Percentiles rank a stretch among this genome's conserved stretches.
Conservation (phyloP, 2,797 vertebrate species). For the Philypnodon macrostomus region DNA sequence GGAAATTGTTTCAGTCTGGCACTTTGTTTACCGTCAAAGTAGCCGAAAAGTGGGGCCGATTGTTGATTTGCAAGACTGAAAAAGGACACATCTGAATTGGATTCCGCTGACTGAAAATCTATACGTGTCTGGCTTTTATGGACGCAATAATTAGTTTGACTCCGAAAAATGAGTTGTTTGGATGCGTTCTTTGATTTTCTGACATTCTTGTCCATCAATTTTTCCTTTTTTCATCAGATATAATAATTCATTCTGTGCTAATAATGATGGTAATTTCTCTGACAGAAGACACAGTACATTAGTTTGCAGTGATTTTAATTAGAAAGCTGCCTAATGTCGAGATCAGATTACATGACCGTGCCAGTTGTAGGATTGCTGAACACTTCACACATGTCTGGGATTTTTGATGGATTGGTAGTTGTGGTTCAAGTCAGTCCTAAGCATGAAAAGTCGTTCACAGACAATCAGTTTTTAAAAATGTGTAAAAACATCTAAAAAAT, state of each 20-base stretch:
- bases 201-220: not conserved
- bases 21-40: conserved; percentile 27
- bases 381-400: not conserved
- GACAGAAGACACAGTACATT: conserved; percentile 10
- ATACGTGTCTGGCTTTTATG: conserved; percentile 11
- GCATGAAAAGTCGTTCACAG: not conserved
- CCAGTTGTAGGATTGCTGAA: not conserved
- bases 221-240: not conserved
- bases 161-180: not conserved
- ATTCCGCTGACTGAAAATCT: conserved; percentile 5
- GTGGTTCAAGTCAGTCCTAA: not conserved
- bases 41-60: conserved; percentile 19
- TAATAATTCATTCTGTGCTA: conserved; percentile 11
- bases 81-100: conserved; percentile 16
- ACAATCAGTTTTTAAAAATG: not conserved
- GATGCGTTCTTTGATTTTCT: not conserved
- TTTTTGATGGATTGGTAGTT: conserved; percentile 6
- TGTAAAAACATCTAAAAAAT: not conserved
- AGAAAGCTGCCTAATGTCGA: conserved; percentile 1
- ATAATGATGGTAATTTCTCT: conserved; percentile 13
- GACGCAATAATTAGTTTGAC: conserved; percentile 4
- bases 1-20: conserved; percentile 42
- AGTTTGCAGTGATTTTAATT: conserved; percentile 13
- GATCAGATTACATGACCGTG: not conserved
- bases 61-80: conserved; percentile 22